phyloP scores from a whole-genome alignment of 2,888 invertebrate species.

The Rotaria macrura region DNA sequence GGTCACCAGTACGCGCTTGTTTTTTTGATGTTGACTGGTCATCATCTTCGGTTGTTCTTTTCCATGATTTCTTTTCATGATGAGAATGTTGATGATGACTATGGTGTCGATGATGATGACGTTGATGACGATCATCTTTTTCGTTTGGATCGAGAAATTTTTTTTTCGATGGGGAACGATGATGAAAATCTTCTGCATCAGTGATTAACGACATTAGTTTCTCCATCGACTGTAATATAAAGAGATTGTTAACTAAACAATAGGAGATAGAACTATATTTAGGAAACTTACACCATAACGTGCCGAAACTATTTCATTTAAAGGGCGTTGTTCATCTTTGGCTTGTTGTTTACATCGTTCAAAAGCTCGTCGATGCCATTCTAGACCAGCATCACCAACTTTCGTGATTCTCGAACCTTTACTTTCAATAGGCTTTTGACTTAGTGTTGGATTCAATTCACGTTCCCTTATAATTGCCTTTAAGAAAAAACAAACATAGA shows the following conservation, averaged over 20 bases:
- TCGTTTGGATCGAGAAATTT: background rate
- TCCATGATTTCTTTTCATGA: background rate
- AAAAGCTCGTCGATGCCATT: slow-evolving; percentile 55
- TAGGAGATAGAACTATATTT: background rate
- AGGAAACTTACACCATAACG: slow-evolving; percentile 54
- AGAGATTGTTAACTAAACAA: slow-evolving; percentile 11
- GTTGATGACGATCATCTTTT: background rate
- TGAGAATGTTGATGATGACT: background rate
- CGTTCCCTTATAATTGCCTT: background rate
- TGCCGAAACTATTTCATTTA: slow-evolving; percentile 57
- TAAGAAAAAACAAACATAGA: slow-evolving; percentile 26
- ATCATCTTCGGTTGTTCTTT: background rate
- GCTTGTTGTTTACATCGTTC: slow-evolving; percentile 56
- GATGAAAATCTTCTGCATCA: slow-evolving; percentile 50
- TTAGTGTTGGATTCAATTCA: background rate
- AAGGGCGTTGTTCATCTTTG: slow-evolving; percentile 51
- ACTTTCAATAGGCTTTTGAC: background rate
- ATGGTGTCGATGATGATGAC: background rate
- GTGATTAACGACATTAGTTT: slow-evolving; percentile 52
- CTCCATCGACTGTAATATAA: slow-evolving; percentile 53
- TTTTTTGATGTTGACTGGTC: too few species aligned
- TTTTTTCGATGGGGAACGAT: background rate
- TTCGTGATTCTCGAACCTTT: background rate
- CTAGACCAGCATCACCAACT: slow-evolving; percentile 54
- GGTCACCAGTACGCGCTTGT: too few species aligned